These are phyloP conservation scores for Laothoe populi DNA, from an alignment of 2,888 invertebrate genomes.

Conservation along the genomic window DNA sequence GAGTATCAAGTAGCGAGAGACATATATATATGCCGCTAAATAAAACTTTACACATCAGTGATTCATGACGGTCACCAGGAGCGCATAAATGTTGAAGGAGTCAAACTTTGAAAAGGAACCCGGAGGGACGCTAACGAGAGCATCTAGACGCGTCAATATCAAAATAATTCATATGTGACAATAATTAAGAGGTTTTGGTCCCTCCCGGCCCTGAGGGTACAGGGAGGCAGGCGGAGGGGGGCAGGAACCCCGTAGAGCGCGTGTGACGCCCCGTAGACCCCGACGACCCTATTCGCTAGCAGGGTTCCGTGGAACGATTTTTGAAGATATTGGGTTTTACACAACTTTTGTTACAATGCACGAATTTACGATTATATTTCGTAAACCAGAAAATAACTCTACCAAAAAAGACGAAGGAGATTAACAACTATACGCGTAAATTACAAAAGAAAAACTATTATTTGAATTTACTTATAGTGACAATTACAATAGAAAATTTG, in stretches of 20 bases:
- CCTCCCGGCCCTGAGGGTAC: slow-evolving; percentile 27
- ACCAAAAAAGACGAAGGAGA: no score
- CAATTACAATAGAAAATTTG: no score
- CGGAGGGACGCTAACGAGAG: slow-evolving; percentile 49
- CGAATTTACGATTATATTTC: no score
- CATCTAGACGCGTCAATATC: slow-evolving; percentile 68
- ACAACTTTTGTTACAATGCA: no score
- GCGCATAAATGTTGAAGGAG: slow-evolving; percentile 8
- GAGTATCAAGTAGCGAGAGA: no score
- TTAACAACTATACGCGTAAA: no score
- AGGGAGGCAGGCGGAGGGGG: slow-evolving; percentile 25
- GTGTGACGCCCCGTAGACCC: slow-evolving; percentile 22
- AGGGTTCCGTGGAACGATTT: slow-evolving; percentile 23
- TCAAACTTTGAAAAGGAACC: slow-evolving; percentile 43
- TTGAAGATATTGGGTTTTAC: not conserved
- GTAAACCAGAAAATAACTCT: no score
- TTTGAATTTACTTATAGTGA: no score
- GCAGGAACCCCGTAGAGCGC: slow-evolving; percentile 25
- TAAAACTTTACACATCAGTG: not conserved
- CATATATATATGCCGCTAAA: no score
- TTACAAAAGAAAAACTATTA: no score
- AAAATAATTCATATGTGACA: slow-evolving; percentile 69
- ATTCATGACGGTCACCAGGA: not conserved
- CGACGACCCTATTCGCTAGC: slow-evolving; percentile 12
- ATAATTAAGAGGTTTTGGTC: slow-evolving; percentile 35